phyloP scores from a whole-genome alignment of 2,113 vertebrate species.

The Oxyura jamaicensis region DNA sequence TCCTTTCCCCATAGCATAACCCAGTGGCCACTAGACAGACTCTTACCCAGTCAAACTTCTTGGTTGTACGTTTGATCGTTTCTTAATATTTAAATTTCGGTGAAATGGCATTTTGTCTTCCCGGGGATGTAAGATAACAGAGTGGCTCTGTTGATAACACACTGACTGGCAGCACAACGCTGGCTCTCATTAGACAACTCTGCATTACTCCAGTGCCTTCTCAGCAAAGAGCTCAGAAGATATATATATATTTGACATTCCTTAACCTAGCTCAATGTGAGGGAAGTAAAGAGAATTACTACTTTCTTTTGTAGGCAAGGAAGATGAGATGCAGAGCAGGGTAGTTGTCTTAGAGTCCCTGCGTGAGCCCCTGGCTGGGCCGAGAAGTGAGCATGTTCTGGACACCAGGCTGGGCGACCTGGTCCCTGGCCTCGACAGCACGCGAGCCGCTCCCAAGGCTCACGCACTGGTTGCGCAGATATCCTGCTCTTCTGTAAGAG shows the following conservation, averaged over 20 bases:
- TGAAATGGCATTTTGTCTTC: background rate
- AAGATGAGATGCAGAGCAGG: background rate
- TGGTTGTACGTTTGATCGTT: background rate
- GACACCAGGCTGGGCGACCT: background rate
- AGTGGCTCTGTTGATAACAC: background rate
- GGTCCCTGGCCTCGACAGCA: background rate
- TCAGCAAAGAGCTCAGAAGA: background rate
- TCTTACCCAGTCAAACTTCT: background rate
- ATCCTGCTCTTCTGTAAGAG: background rate
- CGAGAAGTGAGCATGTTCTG: background rate
- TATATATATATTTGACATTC: rapidly evolving
- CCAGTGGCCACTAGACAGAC: background rate
- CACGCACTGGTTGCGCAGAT: background rate
- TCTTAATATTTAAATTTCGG: background rate
- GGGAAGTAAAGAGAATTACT: background rate
- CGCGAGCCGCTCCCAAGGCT: background rate
- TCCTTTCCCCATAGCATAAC: background rate
- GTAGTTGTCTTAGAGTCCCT: background rate
- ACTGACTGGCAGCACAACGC: background rate
- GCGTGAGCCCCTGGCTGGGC: background rate
- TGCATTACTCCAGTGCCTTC: background rate
- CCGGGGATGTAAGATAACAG: background rate
- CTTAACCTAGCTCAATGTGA: background rate
- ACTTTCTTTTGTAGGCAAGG: background rate
- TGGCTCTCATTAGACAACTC: background rate